Base-by-base conservation (phyloP, 2,113 vertebrate genomes). In the Pseudolaguvia tuberculata region DNA sequence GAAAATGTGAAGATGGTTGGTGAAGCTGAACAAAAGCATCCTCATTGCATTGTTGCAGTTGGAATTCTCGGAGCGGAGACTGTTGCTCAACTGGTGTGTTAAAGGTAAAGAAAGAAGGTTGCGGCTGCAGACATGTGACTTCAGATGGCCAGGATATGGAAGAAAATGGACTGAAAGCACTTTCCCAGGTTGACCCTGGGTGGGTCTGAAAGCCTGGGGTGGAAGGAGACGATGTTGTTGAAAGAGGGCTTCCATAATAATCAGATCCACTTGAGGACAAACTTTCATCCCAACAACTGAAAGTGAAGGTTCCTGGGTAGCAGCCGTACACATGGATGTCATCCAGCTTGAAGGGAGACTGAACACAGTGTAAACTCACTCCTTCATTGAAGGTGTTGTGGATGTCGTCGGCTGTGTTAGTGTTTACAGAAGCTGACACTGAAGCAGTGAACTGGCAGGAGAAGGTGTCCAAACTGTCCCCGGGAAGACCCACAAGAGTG, bases 301-400 rank as follows among this genome's bases (percentile, higher is more conserved):
- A 74, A 0, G 92, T 88, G 59, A 96, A 92, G 0, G 92, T 9
- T 10, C 94, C 94, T 0, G 96, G 92, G 47, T 95, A 98, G 86
- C 95, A 98, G 76, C 95, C 92, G 0, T 93, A 98, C 55, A 97
- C 93, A 86, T 98, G 94, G 81, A 96, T 91, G 77, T 98, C 95
- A 27, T 98, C 95, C 25, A 95, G 86, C 72, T 92, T 95, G 86
- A 96, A 93, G 42, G 82, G 67, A 82, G 75, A 14, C 80, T 92
- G 87, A 83, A 55, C 31, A 35, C 56, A 55, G 13, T 31, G 31
- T n/a, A 58, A 70, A 75, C 80, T 80, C 27, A 82, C 68, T 70
- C 58, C 79, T 51, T 87, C 88, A 14, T 78, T 67, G 50, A 80
- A 81, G 1, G 85, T 13, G 62, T 81, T 10, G 21, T 84, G 83